Base-by-base conservation (phyloP, 2,113 vertebrate genomes). In the Urocynchramus pylzowi region DNA sequence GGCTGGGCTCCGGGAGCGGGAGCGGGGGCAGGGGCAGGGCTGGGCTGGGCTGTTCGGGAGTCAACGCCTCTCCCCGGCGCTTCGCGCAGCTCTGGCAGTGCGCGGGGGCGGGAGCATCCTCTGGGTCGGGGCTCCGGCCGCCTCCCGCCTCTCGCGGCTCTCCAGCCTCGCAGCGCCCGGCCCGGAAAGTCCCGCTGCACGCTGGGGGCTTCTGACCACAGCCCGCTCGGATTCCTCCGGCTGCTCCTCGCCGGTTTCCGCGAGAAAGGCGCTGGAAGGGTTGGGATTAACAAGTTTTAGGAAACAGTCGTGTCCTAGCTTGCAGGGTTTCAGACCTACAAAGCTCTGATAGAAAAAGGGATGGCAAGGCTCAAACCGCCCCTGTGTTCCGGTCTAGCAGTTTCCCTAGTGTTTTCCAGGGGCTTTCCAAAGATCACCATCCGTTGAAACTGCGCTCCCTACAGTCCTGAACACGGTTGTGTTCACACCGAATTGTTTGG, bases 1-100 rank as follows among this genome's bases (percentile, higher is more conserved):
- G 50, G 57, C 24, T 22, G 50, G 31, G 26, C 8, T 47, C 23
- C 20, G 9, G n/a, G n/a, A 23, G 28, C 20, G 9, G n/a, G n/a
- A 23, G 28, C 7, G 4, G 9, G 5, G 20, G 12, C 44, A 42
- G 44, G 17, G 13, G 21, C 31, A 21, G 26, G 37, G 37, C 21
- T 11, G 35, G 31, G 33, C 22, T 7, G 39, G 31, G 45, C 23
- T 14, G 24, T 10, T 30, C 10, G 13, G 6, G n/a, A n/a, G 47
- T 9, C 47, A 2, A 1, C 9, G 4, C 2, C 41, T 10, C 3
- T 15, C 12, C 17, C 9, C 5, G 13, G 50, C 9, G 4, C 35
- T 68, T 33, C 3, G 37, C 15, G 21, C 28, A 10, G 53, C 53
- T 59, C 10, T 2, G 7, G 15, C 17, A 3, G 53, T 52, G 33